phyloP scores from a whole-genome alignment of 2,113 vertebrate genomes.

The Callorhinus ursinus region DNA sequence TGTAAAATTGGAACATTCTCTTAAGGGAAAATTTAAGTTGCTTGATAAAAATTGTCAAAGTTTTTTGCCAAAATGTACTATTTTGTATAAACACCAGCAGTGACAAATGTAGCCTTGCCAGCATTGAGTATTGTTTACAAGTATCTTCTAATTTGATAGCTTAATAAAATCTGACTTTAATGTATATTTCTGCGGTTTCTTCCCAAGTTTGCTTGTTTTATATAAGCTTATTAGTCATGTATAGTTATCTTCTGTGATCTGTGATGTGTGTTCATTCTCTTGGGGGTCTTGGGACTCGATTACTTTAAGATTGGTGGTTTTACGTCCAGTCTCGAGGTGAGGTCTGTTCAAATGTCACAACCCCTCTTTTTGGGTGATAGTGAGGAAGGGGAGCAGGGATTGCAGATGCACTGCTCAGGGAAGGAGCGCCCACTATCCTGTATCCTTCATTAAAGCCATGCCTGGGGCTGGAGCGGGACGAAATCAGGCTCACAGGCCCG shows the following conservation, averaged over 20 bases:
- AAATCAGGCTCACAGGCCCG: background rate
- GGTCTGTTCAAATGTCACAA: background rate
- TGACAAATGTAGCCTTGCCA: background rate
- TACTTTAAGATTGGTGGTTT: background rate
- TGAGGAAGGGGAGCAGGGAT: background rate
- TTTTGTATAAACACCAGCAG: background rate
- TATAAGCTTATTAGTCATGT: background rate
- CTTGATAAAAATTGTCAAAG: background rate
- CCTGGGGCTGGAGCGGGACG: background rate
- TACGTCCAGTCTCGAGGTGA: background rate
- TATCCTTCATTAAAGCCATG: background rate
- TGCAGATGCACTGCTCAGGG: background rate
- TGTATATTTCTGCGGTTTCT: constrained; percentile 10
- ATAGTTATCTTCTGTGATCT: background rate
- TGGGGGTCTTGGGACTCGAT: background rate
- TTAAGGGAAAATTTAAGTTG: background rate
- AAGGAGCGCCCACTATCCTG: background rate
- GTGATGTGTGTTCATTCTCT: background rate
- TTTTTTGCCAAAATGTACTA: background rate
- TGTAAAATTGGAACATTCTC: constrained; percentile 23
- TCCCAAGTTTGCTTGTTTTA: background rate
- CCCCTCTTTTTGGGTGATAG: background rate
- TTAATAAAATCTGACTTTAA: background rate
- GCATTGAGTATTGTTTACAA: background rate
- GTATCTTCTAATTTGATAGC: background rate